Percentiles rank a stretch among this genome's conserved stretches.
phyloP scores from a whole-genome alignment of 2,113 vertebrate genomes.

The Entomyzon cyanotis region DNA sequence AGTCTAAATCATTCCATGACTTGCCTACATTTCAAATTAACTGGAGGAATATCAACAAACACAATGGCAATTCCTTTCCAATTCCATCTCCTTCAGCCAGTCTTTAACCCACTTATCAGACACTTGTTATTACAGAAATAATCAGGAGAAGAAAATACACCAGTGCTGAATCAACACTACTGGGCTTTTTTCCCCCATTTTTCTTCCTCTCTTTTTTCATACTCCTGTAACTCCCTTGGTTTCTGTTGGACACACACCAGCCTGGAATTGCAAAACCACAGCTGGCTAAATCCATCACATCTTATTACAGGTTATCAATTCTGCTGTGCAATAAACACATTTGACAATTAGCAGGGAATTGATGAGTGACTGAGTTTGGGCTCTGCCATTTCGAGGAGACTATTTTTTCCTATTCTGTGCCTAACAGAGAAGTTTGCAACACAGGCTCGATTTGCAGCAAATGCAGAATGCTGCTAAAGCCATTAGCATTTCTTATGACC shows the following conservation, averaged over 20 bases:
- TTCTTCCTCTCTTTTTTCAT: not conserved
- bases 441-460: not conserved
- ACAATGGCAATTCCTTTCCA: constrained; percentile 23
- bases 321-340: constrained; percentile 37
- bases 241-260: constrained; percentile 51
- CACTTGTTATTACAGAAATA: constrained; percentile 47
- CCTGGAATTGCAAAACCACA: constrained; percentile 37
- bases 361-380: not conserved
- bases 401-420: not conserved
- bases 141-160: constrained; percentile 33
- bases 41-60: constrained; percentile 26
- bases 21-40: constrained; percentile 23
- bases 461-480: constrained; percentile 34
- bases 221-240: not conserved
- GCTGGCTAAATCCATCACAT: constrained; percentile 35
- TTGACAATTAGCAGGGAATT: constrained; percentile 54
- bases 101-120: constrained; percentile 55
- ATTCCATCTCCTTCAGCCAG: not conserved
- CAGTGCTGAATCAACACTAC: constrained; percentile 56
- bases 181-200: not conserved
- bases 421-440: not conserved
- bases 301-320: constrained; percentile 60
- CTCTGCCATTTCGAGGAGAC: not conserved
- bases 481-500: constrained; percentile 44
- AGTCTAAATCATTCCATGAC: constrained; percentile 9